Percentiles rank a stretch among this genome's conserved stretches.
phyloP scores from a whole-genome alignment of 2,113 vertebrate species.

The Pseudolaguvia tuberculata region DNA sequence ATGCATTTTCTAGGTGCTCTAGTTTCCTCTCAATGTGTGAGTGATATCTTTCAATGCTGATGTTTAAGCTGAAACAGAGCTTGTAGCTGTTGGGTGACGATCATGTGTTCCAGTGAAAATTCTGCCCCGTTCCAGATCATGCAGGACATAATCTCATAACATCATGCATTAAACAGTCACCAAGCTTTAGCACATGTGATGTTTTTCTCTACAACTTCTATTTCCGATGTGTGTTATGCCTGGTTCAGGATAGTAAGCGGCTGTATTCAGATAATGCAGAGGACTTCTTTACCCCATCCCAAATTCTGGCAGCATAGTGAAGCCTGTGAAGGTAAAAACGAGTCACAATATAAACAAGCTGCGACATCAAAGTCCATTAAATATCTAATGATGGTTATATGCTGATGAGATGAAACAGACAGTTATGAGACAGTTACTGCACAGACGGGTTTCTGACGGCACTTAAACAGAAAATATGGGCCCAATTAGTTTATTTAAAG shows the following conservation, averaged over 20 bases:
- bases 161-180: background rate
- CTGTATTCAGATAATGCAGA: slow-evolving; percentile 85
- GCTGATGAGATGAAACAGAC: background rate
- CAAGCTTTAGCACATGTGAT: background rate
- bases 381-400: background rate
- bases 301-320: slow-evolving; percentile 87
- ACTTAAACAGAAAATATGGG: background rate
- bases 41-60: background rate
- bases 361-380: background rate
- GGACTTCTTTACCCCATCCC: slow-evolving; percentile 89
- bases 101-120: background rate
- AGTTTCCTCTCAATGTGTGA: background rate
- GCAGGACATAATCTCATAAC: background rate
- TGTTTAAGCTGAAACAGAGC: no score
- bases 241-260: slow-evolving; percentile 73
- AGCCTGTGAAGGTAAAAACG: slow-evolving; percentile 68
- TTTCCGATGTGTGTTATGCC: background rate
- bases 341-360: background rate
- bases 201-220: background rate
- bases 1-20: background rate
- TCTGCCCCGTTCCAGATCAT: background rate
- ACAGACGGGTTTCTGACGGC: background rate
- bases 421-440: background rate
- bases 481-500: background rate
- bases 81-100: background rate